Conservation (phyloP, 2,113 vertebrate genomes). For the Apeltes quadracus region DNA sequence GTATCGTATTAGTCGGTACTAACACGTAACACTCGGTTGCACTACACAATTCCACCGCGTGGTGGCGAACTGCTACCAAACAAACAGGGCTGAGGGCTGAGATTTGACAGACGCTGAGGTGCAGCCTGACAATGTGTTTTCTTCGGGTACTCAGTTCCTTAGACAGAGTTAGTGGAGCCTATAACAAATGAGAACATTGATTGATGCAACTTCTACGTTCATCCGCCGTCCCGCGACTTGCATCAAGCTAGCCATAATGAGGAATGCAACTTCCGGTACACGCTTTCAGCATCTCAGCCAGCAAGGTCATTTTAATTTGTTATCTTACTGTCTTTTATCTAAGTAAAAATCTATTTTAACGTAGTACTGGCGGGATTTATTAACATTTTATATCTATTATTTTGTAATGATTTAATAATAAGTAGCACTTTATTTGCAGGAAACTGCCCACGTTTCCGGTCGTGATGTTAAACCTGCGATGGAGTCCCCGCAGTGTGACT, state of each 20-base stretch:
- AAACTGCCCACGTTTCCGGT: slow-evolving; percentile 40
- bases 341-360: fast-evolving
- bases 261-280: not conserved
- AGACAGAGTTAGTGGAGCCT: no score
- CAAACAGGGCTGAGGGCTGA: not conserved
- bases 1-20: not conserved
- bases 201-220: not conserved
- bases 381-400: fast-evolving
- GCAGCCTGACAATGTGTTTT: not conserved
- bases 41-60: slow-evolving; percentile 1
- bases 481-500: slow-evolving; percentile 38
- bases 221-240: not conserved
- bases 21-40: not conserved
- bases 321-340: fast-evolving
- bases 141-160: no score
- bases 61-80: slow-evolving; percentile 22
- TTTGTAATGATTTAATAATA: not conserved
- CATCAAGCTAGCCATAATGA: slow-evolving; percentile 3
- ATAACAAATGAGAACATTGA: no score
- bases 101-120: not conserved
- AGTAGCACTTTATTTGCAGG: slow-evolving; percentile 8
- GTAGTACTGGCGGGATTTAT: fast-evolving
- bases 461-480: not conserved
- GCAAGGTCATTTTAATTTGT: not conserved
- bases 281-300: not conserved